phyloP scores from a whole-genome alignment of 2,888 invertebrate genomes.

The Sicus ferrugineus region DNA sequence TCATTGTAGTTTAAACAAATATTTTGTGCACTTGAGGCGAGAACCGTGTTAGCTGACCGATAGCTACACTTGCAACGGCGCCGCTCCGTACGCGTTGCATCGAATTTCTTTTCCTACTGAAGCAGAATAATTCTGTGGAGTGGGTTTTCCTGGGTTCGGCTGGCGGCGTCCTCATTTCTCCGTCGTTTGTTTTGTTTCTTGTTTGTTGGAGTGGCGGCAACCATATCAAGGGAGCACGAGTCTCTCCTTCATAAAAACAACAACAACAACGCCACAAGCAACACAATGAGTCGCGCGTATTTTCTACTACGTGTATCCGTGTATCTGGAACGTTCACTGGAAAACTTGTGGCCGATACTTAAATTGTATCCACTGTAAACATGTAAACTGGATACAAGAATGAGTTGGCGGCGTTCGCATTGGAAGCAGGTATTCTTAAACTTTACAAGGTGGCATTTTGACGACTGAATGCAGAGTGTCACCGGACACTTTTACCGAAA shows the following conservation, averaged over 20 bases:
- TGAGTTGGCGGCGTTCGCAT: background rate
- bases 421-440: constrained; percentile 1
- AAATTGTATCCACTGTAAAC: background rate
- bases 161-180: background rate
- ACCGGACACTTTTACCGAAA: too few species aligned
- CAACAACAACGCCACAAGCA: background rate
- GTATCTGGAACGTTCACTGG: constrained; percentile 15
- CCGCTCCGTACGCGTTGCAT: constrained; percentile 11
- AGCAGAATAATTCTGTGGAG: constrained; percentile 19
- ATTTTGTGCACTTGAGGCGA: background rate
- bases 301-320: background rate
- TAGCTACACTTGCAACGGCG: background rate
- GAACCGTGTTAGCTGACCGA: background rate
- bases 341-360: constrained; percentile 4
- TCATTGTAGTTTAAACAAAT: too few species aligned
- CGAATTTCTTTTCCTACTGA: constrained; percentile 12
- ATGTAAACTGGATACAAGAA: constrained; percentile 14
- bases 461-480: too few species aligned
- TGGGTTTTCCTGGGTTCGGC: background rate
- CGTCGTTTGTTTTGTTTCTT: background rate
- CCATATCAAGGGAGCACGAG: background rate
- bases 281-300: background rate
- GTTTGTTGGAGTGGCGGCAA: too few species aligned
- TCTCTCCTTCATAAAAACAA: constrained; percentile 2
- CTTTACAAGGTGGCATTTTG: too few species aligned